Conservation (phyloP, 2,113 vertebrate genomes). For the Beaufortia kweichowensis region DNA sequence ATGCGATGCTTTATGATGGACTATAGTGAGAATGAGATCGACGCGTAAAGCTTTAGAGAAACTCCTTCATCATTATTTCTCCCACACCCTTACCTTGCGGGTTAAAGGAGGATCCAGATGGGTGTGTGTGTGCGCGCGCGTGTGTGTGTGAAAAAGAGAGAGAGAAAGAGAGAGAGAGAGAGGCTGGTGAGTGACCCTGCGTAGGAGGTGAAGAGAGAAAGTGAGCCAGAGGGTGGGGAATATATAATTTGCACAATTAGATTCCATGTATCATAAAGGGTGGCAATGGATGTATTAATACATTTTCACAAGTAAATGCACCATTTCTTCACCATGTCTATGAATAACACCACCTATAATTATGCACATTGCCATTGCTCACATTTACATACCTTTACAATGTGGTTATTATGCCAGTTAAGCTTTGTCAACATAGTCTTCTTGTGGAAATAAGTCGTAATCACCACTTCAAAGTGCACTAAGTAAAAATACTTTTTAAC, state of each 20-base stretch:
- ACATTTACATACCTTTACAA: neutral
- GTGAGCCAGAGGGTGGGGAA: neutral
- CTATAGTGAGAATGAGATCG: neutral
- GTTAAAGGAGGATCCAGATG: conserved; percentile 28
- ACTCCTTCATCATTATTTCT: neutral
- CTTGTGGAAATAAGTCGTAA: no score
- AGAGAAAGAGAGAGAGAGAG: neutral
- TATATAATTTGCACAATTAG: neutral
- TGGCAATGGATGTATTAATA: neutral
- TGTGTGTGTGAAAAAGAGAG: neutral
- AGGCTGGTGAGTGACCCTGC: neutral
- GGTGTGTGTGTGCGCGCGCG: conserved; percentile 10
- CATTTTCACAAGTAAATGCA: neutral
- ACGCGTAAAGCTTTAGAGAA: neutral
- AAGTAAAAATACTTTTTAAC: no score
- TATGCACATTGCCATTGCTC: neutral
- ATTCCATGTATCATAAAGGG: conserved; percentile 1
- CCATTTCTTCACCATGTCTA: neutral
- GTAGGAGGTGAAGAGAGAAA: neutral
- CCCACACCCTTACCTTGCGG: conserved; percentile 42
- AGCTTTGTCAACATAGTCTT: no score
- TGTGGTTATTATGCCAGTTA: no score
- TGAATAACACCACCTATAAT: neutral
- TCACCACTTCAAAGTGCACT: no score
- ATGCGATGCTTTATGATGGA: neutral